Evolutionary conservation across 2,888 invertebrate genomes (phyloP).

Genomic region (Leptinotarsa juncta): DNA sequence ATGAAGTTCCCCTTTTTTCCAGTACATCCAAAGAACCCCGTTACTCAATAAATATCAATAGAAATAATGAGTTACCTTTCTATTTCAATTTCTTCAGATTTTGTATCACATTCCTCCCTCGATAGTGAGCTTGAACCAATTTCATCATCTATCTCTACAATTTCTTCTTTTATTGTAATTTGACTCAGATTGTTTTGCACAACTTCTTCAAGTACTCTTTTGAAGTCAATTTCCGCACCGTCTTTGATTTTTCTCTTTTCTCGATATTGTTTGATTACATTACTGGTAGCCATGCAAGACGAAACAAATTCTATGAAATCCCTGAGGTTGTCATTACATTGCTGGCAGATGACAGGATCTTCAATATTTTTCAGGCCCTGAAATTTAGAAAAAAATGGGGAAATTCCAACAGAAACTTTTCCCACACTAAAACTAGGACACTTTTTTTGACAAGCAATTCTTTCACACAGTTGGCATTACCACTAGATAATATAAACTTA

Average conservation of each 20-base stretch:
- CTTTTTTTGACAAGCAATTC: no score
- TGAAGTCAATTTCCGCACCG: background rate
- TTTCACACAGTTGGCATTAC: no score
- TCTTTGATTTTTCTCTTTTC: background rate
- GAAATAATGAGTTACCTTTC: background rate
- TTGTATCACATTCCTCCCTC: background rate
- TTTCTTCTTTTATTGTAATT: background rate
- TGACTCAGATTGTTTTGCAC: background rate
- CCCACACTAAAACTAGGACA: no score
- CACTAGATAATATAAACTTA: no score
- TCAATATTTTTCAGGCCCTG: background rate
- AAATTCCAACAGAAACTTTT: no score
- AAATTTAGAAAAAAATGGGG: background rate
- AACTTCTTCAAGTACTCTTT: background rate
- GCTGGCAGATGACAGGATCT: slow-evolving; percentile 21
- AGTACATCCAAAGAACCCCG: no score
- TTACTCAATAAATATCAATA: background rate
- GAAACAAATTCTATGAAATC: slow-evolving; percentile 16
- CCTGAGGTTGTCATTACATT: slow-evolving; percentile 16
- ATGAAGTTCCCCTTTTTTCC: no score
- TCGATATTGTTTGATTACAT: slow-evolving; percentile 6
- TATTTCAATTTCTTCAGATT: slow-evolving; percentile 6
- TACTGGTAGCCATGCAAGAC: slow-evolving; percentile 14
- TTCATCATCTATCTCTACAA: background rate
- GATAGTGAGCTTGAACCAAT: background rate